Base-by-base conservation (phyloP, 2,888 invertebrate species). In the Furcula furcula region DNA sequence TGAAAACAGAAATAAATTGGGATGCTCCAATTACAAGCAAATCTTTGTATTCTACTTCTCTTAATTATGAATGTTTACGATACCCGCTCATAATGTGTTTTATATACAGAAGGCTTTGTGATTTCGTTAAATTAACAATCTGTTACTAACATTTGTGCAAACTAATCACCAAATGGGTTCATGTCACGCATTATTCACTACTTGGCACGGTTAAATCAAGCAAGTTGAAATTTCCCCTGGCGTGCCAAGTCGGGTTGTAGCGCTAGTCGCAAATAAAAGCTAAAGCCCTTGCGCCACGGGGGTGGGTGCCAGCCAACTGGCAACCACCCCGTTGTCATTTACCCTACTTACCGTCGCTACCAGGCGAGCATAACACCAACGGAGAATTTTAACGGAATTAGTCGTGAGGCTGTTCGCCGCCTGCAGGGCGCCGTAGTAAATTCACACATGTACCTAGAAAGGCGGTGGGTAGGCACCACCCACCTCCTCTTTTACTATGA, bases 381-480 rank as follows among this genome's bases (percentile, higher is more conserved):
- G 67, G 77, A 81, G 84, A 86, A 84, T 88, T 88, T 87, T 85
- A 87, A 86, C 85, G 82, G 85, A 87, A 87, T 88, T 87, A 86
- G 84, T 83, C 75, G 78, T 70, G 66, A 72, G 64, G 57, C 57
- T 56, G 56, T 48, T 56, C 49, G 67, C 77, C 87, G 86, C 78
- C 86, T 75, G 76, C 77, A 75, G 81, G 87, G 87, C 87, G 87
- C 85, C 87, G 75, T 76, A 77, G 84, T 85, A 83, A 76, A 84
- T 85, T 82, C 82, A 73, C 77, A 78, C 73, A 76, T 72, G 76
- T 67, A 71, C 68, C 69, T 70, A 58, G 46, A 45, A 53, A 56
- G 55, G 56, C 48, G 48, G 41, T 53, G 64, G 62, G 55, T 57
- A 56, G 39, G 40, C 49, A 31, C 76, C 79, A 46, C 77, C 80